These are phyloP conservation scores for Rotaria macrura DNA, from an alignment of 2,888 invertebrate species.

Conservation along the genomic window DNA sequence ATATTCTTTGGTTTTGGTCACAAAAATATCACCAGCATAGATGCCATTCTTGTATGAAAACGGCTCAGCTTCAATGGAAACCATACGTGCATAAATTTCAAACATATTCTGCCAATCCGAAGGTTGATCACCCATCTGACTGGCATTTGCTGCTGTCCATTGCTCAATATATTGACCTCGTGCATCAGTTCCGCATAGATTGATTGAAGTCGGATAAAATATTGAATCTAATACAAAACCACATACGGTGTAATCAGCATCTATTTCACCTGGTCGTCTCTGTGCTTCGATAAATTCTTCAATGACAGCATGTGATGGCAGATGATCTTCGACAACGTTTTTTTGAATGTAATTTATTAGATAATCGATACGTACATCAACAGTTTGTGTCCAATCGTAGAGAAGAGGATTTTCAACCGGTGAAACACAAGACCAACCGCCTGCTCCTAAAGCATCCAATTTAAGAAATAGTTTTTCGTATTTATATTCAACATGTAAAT, in stretches of 20 bases:
- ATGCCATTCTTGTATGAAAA: not conserved
- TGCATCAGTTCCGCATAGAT: not conserved
- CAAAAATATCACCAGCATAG: not conserved
- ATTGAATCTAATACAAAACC: not conserved
- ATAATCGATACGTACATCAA: too few species aligned
- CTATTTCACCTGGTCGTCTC: not conserved
- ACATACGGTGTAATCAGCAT: not conserved
- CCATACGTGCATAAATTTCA: not conserved
- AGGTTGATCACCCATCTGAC: not conserved
- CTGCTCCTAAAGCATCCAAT: too few species aligned
- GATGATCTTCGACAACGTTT: too few species aligned
- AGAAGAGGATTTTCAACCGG: too few species aligned
- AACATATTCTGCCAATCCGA: not conserved
- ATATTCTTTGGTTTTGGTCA: not conserved
- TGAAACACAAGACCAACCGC: too few species aligned
- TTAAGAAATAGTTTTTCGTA: too few species aligned
- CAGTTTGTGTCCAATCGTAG: too few species aligned
- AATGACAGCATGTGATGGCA: not conserved
- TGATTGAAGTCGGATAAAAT: not conserved
- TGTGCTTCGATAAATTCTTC: not conserved
- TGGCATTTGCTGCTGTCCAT: too few species aligned
- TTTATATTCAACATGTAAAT: too few species aligned
- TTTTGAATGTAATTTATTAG: too few species aligned
- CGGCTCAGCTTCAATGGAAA: not conserved
- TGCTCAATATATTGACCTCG: not conserved